phyloP scores from a whole-genome alignment of 2,888 invertebrate genomes.

The Girardia tigrina region DNA sequence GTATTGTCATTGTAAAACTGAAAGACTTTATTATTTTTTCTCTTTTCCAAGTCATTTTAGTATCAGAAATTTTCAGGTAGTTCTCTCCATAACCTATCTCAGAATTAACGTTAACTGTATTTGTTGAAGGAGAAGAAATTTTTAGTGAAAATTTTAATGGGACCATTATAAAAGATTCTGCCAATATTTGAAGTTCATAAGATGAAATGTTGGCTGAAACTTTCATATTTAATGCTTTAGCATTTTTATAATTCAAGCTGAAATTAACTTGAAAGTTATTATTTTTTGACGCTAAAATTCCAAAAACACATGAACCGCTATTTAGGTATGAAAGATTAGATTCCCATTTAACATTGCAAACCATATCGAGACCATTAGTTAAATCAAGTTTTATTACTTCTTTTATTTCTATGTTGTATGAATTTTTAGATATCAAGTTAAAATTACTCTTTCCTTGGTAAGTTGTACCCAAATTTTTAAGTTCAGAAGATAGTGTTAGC shows the following conservation, averaged over 20 bases:
- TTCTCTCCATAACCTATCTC: neutral
- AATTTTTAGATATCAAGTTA: neutral
- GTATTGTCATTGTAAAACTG: neutral
- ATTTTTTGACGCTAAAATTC: constrained; percentile 4
- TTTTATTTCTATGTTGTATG: constrained; percentile 1
- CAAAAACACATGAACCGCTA: neutral
- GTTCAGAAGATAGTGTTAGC: neutral
- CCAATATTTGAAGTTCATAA: neutral
- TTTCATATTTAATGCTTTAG: neutral
- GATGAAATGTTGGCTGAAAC: neutral
- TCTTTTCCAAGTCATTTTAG: neutral
- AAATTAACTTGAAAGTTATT: neutral
- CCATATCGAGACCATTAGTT: neutral
- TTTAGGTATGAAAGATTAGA: neutral
- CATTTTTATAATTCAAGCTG: neutral
- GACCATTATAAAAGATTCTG: neutral
- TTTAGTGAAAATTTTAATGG: neutral
- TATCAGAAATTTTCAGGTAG: neutral
- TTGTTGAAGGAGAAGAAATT: neutral
- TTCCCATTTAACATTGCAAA: neutral
- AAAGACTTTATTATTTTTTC: neutral
- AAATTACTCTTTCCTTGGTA: constrained; percentile 16
- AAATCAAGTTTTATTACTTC: neutral
- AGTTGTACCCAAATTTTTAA: neutral
- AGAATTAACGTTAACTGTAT: neutral